Conservation (phyloP, 2,888 invertebrate genomes). For the Serripes groenlandicus region DNA sequence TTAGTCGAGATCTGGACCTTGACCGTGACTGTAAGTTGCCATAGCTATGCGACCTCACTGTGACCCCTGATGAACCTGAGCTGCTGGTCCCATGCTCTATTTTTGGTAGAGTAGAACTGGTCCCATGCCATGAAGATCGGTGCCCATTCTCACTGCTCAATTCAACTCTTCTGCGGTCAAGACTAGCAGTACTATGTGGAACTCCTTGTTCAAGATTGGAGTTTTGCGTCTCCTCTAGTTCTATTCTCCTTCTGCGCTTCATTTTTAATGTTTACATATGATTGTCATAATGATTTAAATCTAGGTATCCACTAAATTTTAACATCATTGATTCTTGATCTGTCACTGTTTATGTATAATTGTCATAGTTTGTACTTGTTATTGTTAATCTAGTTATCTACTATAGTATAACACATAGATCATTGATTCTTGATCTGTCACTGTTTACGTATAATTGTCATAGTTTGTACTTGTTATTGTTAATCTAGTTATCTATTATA, state of each 20-base stretch:
- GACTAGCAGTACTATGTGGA: not conserved
- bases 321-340: too few species aligned
- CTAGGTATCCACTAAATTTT: too few species aligned
- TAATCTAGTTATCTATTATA: too few species aligned
- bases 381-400: too few species aligned
- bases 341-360: too few species aligned
- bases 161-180: constrained; percentile 9
- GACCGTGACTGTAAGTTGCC: constrained; percentile 49
- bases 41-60: constrained; percentile 36
- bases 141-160: constrained; percentile 6
- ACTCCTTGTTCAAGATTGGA: constrained; percentile 15
- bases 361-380: too few species aligned
- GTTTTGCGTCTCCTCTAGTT: constrained; percentile 20
- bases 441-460: too few species aligned
- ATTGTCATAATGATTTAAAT: too few species aligned
- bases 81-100: constrained; percentile 16
- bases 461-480: too few species aligned
- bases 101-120: constrained; percentile 16
- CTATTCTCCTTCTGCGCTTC: constrained; percentile 32
- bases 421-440: too few species aligned
- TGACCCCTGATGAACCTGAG: constrained; percentile 19
- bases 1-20: constrained; percentile 41
- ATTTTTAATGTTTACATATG: constrained; percentile 14
- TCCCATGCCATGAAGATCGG: constrained; percentile 66
- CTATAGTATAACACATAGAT: too few species aligned